Conservation (phyloP, 2,888 invertebrate genomes). For the Melanargia galathea region DNA sequence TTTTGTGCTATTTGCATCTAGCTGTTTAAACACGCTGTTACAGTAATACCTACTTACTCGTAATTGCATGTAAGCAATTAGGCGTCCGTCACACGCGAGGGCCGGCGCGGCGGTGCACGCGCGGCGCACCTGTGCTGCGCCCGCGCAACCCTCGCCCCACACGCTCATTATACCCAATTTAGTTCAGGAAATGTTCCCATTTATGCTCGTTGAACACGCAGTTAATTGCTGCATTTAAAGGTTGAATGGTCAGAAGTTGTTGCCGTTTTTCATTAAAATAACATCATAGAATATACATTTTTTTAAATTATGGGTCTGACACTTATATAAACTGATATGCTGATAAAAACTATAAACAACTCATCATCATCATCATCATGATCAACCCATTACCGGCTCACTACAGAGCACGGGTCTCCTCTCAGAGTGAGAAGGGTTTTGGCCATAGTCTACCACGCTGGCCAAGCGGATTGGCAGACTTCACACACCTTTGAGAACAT, state of each 20-base stretch:
- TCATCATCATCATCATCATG: no score
- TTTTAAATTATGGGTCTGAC: neutral
- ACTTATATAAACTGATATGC: no score
- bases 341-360: neutral
- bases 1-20: neutral
- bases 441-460: no score
- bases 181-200: conserved; percentile 68
- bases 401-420: no score
- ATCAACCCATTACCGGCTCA: no score
- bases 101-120: conserved; percentile 51
- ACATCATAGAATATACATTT: conserved; percentile 21
- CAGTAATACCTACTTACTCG: neutral
- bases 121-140: conserved; percentile 70
- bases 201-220: conserved; percentile 68
- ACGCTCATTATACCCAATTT: conserved; percentile 74
- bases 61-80: conserved; percentile 61
- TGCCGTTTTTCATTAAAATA: conserved; percentile 34
- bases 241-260: conserved; percentile 42
- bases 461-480: no score
- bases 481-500: no score
- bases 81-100: conserved; percentile 45
- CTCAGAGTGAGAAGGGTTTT: no score
- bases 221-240: conserved; percentile 62
- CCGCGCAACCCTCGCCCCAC: conserved; percentile 61
- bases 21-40: neutral